Conservation (phyloP, 1,140 invertebrate species). For the Myzus persicae region DNA sequence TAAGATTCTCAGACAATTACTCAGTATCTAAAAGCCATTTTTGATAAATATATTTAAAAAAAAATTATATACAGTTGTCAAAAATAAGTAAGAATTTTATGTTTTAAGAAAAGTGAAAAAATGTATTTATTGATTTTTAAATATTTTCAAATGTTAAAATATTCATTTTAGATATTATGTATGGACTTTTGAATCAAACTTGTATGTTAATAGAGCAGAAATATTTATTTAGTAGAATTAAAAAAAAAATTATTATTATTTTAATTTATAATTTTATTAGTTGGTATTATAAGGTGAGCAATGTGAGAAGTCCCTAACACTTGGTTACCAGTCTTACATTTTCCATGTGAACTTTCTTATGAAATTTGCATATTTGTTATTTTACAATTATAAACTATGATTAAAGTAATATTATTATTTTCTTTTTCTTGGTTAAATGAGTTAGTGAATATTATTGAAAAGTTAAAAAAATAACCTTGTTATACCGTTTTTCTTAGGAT, state of each 20-base stretch:
- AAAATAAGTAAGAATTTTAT: too few relatives aligned
- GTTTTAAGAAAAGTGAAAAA: not conserved
- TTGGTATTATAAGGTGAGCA: too few relatives aligned
- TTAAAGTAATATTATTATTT: not conserved
- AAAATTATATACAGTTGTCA: too few relatives aligned
- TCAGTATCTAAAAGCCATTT: not conserved
- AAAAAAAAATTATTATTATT: too few relatives aligned
- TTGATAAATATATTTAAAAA: not conserved
- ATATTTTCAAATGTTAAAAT: not conserved
- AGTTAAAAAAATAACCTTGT: not conserved
- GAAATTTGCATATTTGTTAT: not conserved
- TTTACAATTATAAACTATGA: not conserved
- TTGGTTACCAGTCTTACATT: not conserved
- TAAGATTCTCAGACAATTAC: not conserved
- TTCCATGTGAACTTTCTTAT: not conserved
- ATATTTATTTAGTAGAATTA: not conserved
- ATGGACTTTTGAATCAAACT: not conserved
- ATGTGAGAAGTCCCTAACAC: not conserved
- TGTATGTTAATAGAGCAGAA: not conserved
- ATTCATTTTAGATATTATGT: not conserved
- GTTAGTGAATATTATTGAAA: too few relatives aligned
- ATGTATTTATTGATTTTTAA: not conserved
- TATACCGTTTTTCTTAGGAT: not conserved
- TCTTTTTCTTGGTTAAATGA: too few relatives aligned
- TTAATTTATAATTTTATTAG: too few relatives aligned